Conservation (phyloP, 2,113 vertebrate genomes). For the Podilymbus podiceps region DNA sequence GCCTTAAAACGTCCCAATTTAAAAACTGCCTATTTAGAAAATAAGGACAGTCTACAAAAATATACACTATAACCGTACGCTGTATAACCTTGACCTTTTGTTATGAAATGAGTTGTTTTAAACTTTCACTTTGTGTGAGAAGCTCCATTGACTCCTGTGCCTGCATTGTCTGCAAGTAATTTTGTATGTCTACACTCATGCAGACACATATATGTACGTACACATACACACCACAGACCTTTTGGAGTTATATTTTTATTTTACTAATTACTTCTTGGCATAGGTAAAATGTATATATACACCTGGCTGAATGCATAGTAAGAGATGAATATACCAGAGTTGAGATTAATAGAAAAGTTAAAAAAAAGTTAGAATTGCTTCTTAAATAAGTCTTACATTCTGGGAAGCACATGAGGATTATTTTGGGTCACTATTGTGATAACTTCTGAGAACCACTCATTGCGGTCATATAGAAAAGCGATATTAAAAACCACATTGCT, state of each 20-base stretch:
- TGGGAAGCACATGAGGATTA: conserved; percentile 52
- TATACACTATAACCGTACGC: neutral
- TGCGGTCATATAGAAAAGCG: neutral
- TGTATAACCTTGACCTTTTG: neutral
- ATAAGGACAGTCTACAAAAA: neutral
- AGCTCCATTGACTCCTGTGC: neutral
- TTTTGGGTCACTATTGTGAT: conserved; percentile 31
- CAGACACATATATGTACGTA: neutral
- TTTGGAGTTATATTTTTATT: neutral
- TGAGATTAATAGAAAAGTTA: neutral
- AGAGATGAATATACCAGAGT: neutral
- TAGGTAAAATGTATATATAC: neutral
- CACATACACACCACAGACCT: neutral
- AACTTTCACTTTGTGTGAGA: neutral
- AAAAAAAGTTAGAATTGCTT: neutral
- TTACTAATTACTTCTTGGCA: conserved; percentile 27
- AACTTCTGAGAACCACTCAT: conserved; percentile 55
- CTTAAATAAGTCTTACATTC: conserved; percentile 36
- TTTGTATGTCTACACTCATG: neutral
- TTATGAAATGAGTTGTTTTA: conserved; percentile 6
- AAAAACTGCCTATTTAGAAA: conserved; percentile 6
- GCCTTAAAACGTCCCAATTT: neutral
- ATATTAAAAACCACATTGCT: conserved; percentile 9
- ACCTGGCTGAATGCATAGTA: neutral
- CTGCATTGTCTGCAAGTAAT: neutral